Evolutionary conservation across 2,113 vertebrate genomes (phyloP), one percentile per base, ranked within the genome.

Genomic region (Neotoma lepida): DNA sequence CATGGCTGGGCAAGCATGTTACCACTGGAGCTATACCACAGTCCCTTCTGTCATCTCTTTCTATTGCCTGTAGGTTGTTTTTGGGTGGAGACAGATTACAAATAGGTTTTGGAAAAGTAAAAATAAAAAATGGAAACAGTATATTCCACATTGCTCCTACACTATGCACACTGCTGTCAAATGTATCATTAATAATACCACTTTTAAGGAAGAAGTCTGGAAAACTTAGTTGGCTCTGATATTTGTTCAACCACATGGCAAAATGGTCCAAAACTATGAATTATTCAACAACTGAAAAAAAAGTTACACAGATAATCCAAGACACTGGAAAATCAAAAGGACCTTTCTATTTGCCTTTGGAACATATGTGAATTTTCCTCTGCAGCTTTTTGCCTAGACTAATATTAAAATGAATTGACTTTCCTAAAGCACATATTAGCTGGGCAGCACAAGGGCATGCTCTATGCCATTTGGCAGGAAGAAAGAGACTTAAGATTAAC

Each of bases 381-480:
- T 97, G 76, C 39, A 96, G 91, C 54, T 86, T 97, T 96, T 95
- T 96, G 93, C 96, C 95, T 97, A 96, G 74, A 97, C 87, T 95
- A 96, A 96, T 96, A 97, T 81, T 95, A 95, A 97, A 97, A 96
- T 94, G 94, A 97, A 95, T 94, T 96, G 94, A 91, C 94, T 97
- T 97, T 96, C 94, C 85, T 96, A 95, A 96, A 95, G 94, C 82
- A 95, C 92, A 95, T 92, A 96, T 54, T 97, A 89, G 73, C 87
- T 81, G 22, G 71, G 93, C 71, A 96, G 91, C 94, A 1, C n/a
- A 95, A 95, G 76, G 85, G 56, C 91, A 96, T 1, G 24, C 39
- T 94, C 95, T 95, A 44, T 94, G 91, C 76, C 94, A 78, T 56
- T 91, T 96, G 96, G 94, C 95, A 96, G 64, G 86, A 92, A 94